Percentiles rank a stretch among this genome's conserved stretches.
Conservation (phyloP, 2,113 vertebrate genomes). For the Synodontis membranacea region DNA sequence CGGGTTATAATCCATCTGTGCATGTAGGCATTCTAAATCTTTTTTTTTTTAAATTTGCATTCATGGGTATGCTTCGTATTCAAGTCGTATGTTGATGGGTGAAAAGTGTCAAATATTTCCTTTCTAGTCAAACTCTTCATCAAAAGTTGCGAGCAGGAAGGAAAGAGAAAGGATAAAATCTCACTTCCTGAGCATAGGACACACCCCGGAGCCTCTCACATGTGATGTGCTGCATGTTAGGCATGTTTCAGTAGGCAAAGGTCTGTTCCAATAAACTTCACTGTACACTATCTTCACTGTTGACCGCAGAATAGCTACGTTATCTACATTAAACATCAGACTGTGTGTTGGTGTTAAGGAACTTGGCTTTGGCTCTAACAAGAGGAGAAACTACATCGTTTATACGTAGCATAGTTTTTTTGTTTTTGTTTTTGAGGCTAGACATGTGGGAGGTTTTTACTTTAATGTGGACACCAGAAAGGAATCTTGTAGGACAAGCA, state of each 20-base stretch:
- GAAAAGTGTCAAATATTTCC: background rate
- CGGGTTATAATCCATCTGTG: background rate
- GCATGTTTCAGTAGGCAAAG: background rate
- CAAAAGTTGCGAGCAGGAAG: slow-evolving; percentile 18
- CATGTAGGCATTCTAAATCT: no score
- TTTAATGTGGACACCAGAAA: background rate
- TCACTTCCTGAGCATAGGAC: slow-evolving; percentile 26
- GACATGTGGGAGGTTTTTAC: background rate
- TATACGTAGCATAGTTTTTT: no score
- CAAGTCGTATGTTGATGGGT: background rate
- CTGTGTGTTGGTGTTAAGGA: background rate
- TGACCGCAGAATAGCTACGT: background rate
- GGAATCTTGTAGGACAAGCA: background rate
- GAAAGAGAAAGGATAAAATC: slow-evolving; percentile 25
- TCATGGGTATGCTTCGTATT: background rate
- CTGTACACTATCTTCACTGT: background rate
- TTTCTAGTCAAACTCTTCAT: background rate
- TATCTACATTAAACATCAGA: no score
- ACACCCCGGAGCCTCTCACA: slow-evolving; percentile 2
- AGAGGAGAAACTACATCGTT: background rate
- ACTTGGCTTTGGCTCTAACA: background rate
- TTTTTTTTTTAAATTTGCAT: background rate
- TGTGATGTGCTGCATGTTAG: background rate
- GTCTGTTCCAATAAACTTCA: background rate
- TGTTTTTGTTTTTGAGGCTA: background rate